Base-by-base conservation (phyloP, 2,113 vertebrate species). In the Charina bottae region DNA sequence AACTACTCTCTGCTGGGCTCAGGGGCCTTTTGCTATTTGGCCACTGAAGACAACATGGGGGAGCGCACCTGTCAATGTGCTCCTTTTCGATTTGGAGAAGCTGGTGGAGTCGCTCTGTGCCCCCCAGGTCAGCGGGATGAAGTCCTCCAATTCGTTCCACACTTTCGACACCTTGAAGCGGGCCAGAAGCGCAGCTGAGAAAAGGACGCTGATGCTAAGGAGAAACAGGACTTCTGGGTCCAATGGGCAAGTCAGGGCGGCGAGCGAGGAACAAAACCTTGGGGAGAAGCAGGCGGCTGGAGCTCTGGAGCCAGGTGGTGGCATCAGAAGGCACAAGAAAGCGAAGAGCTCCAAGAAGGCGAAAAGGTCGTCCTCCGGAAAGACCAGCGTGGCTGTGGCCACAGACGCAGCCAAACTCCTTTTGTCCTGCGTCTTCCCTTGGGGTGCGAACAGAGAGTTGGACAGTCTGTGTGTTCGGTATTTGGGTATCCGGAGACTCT, bases 341-440 rank as follows among this genome's bases (percentile, higher is more conserved):
- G 90, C 89, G 33, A 98, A 98, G 94, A 96, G 96, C 49, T 97
- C 97, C n/a, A 97, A 96, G 60, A 97, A 97, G 92, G 90, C 23
- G 1, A 93, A 84, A 78, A 87, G 68, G 42, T 95, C 96, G 46
- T 90, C 92, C 23, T 88, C 91, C 28, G 96, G 93, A 92, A 97
- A 91, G 92, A 7, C 93, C 0, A 96, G 97, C 91, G 46, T 96
- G 85, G 96, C 83, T 0, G 0, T 97, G 0, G 56, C 85, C 28
- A 90, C 91, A 5, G 97, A 98, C 6, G 87, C 95, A 88, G 97
- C 97, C 4, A 97, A 97, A 83, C 95, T 98, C 87, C 90, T 98
- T 56, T 92, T 98, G 54, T 98, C 98, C 0, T 98, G 98, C 89
- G 95, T 98, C 17, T 95, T 98, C 28, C 98, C 98, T 0, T 98